Evolutionary conservation across 2,888 invertebrate species (phyloP), one percentile per base, ranked within the genome.

Genomic region (Lottia gigantea): DNA sequence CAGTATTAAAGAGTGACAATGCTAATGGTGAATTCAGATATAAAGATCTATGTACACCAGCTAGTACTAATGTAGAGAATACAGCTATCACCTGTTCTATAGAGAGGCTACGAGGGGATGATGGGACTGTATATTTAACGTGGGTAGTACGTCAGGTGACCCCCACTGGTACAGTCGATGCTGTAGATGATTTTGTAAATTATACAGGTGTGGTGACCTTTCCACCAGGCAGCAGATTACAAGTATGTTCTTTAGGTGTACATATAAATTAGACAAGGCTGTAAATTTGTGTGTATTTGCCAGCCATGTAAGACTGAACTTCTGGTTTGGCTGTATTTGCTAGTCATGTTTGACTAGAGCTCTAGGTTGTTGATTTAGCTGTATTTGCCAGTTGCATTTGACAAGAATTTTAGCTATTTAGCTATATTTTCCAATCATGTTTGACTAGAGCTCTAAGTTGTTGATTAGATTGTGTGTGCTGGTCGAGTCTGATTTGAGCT

Each of bases 1-100:
- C 78, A 87, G 88, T 88, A 46, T 68, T 86, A 74, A 88, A 88
- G 77, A 88, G 88, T 79, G 88, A 88, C 81, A 85, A 85, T 79
- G 87, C 88, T 62, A 87, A 87, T 76, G 88, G 88, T 6, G 72
- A 87, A 73, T 87, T 87, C 74, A 83, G 83, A n/a, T 83, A 87
- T 67, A 67, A 74, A 26, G 80, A 80, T 14, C 75, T 71, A 2
- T 87, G 87, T 75, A 70, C 71, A 7, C 84, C 86, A 2, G 66
- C 74, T n/a, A 61, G 66, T 25, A 75, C 82, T 0, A 46, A 49
- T 4, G 64, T 67, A 40, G 86, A 87, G 72, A 72, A 74, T 19
- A 72, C 65, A 2, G 73, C 64, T 0, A 71, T 86, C 23, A 73
- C 71, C 15, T 88, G 88, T 78, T 76, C 75, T 2, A 77, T 87